These are phyloP conservation scores for Phymanthus crucifer DNA, from an alignment of 92 coral and sea anemone species.

Conservation along the genomic window DNA sequence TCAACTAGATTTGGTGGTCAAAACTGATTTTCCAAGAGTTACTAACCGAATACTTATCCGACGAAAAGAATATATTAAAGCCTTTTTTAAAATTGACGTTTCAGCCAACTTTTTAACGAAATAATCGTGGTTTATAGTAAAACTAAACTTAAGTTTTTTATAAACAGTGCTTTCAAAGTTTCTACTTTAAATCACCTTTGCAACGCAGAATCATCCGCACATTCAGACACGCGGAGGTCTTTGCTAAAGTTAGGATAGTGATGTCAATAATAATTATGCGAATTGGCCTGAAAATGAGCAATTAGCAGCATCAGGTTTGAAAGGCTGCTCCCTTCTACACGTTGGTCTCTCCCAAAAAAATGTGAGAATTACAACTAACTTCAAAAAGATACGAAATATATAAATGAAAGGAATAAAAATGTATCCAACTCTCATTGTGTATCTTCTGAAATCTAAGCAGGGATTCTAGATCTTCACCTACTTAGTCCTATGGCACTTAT, in stretches of 20 bases:
- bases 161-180: too few species aligned
- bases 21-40: neutral
- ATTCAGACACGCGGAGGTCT: neutral
- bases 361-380: neutral
- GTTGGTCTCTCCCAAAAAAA: too few species aligned
- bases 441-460: neutral
- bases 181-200: neutral
- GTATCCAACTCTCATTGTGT: neutral
- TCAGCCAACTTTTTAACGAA: too few species aligned
- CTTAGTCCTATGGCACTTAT: neutral
- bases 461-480: neutral
- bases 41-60: too few species aligned
- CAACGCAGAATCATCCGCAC: neutral
- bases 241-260: neutral
- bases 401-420: neutral
- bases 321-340: too few species aligned
- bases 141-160: too few species aligned
- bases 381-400: neutral
- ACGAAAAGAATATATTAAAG: too few species aligned
- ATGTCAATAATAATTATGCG: neutral
- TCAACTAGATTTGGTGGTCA: neutral
- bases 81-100: too few species aligned
- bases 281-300: constrained; percentile 4
- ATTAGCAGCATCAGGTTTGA: neutral
- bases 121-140: too few species aligned